Percentiles rank a stretch among this genome's conserved stretches.
Evolutionary conservation across 2,888 invertebrate genomes (phyloP).

Genomic region (Syritta pipiens): DNA sequence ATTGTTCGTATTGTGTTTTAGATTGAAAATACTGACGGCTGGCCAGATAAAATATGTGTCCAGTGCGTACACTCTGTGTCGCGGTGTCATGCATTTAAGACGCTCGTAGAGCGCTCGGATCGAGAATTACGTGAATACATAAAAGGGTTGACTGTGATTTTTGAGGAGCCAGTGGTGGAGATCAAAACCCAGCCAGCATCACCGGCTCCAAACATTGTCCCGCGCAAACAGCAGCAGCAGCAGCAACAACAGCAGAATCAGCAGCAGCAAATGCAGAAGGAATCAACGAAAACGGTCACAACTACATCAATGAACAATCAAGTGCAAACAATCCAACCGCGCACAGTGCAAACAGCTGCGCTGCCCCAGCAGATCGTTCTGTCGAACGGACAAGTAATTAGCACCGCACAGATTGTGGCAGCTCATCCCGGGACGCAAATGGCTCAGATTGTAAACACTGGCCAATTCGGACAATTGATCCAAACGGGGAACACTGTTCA

Average conservation of each 20-base stretch:
- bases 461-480: slow-evolving; percentile 71
- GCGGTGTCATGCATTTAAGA: slow-evolving; percentile 84
- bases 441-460: slow-evolving; percentile 76
- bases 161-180: slow-evolving; percentile 73
- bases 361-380: slow-evolving; percentile 78
- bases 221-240: slow-evolving; percentile 50
- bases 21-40: slow-evolving; percentile 82
- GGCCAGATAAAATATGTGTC: slow-evolving; percentile 83
- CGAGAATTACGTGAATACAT: slow-evolving; percentile 81
- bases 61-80: slow-evolving; percentile 85
- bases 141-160: slow-evolving; percentile 76
- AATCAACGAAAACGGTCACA: slow-evolving; percentile 48
- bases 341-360: slow-evolving; percentile 69
- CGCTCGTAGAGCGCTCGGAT: slow-evolving; percentile 82
- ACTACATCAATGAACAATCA: slow-evolving; percentile 71
- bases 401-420: slow-evolving; percentile 77
- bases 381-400: slow-evolving; percentile 78
- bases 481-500: slow-evolving; percentile 78
- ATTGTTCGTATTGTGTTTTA: slow-evolving; percentile 70
- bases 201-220: slow-evolving; percentile 57
- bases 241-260: slow-evolving; percentile 62
- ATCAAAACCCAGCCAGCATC: slow-evolving; percentile 57
- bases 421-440: slow-evolving; percentile 75
- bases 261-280: slow-evolving; percentile 46
- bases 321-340: slow-evolving; percentile 71